Conservation (phyloP, 2,797 vertebrate genomes). For the Tauraco hartlaubi region DNA sequence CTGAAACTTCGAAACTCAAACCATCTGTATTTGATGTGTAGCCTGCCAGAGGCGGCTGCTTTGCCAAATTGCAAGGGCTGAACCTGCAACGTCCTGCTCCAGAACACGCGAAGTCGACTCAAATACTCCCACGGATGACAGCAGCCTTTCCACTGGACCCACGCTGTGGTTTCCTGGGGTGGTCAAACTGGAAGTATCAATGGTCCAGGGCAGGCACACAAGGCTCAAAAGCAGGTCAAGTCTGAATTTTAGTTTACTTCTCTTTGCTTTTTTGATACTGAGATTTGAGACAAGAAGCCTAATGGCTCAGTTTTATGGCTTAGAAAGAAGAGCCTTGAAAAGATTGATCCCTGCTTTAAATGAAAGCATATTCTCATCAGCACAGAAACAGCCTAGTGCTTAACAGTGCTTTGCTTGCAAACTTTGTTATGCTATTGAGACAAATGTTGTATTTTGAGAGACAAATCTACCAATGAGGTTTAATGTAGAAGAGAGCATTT, state of each 20-base stretch:
- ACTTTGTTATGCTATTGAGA: background rate
- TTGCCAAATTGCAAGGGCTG: background rate
- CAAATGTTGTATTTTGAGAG: background rate
- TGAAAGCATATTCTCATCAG: background rate
- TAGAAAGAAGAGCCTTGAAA: background rate
- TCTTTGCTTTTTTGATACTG: background rate
- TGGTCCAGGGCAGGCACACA: background rate
- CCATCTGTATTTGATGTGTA: background rate
- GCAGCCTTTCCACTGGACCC: background rate
- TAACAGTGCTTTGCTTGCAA: background rate
- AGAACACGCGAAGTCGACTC: fast-evolving
- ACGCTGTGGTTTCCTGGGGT: background rate
- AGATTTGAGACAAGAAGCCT: background rate
- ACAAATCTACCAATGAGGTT: background rate
- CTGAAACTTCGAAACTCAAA: slow-evolving; percentile 30
- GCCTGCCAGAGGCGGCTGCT: background rate
- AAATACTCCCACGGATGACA: background rate
- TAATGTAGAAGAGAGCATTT: background rate
- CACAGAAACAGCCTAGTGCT: background rate
- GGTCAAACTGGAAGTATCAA: background rate
- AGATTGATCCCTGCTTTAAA: background rate
- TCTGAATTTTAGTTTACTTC: background rate
- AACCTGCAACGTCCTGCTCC: fast-evolving
- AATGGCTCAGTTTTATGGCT: background rate
- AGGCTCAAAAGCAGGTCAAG: background rate